Conservation (phyloP, 2,888 invertebrate species). For the Cylindroiulus punctatus region DNA sequence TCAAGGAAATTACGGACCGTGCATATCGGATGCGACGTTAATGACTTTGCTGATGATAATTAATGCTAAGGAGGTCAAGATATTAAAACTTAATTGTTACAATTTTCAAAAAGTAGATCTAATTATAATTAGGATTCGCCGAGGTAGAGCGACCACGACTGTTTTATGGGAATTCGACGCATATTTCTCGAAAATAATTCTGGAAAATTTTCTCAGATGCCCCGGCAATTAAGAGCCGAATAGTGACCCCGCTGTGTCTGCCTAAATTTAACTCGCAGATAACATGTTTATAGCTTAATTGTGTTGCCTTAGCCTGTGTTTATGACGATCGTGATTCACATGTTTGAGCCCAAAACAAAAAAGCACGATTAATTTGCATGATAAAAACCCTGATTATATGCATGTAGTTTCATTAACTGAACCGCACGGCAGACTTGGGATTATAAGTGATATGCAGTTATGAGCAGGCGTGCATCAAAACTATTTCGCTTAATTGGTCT, state of each 20-base stretch:
- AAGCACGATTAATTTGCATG: constrained; percentile 21
- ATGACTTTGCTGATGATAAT: not conserved
- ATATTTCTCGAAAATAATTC: not conserved
- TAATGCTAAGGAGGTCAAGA: not conserved
- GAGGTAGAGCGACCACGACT: not conserved
- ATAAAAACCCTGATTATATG: constrained; percentile 4
- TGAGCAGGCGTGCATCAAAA: not conserved
- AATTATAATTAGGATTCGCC: constrained; percentile 27
- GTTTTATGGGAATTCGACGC: constrained; percentile 5
- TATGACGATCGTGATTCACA: not conserved
- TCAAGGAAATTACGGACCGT: not conserved
- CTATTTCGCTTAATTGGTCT: not conserved
- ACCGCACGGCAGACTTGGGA: not conserved
- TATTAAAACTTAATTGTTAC: constrained; percentile 7
- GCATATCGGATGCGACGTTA: not conserved
- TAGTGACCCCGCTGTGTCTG: not conserved
- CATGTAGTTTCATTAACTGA: constrained; percentile 25
- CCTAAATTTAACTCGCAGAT: not conserved
- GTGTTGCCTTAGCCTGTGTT: not conserved
- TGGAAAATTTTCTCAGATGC: not conserved
- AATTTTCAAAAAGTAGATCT: not conserved
- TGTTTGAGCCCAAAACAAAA: not conserved
- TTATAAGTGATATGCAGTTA: not conserved
- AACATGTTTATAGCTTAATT: constrained; percentile 1
- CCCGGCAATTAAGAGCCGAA: not conserved